Base-by-base conservation (phyloP, 2,797 vertebrate species). In the Austrolebias charrua region DNA sequence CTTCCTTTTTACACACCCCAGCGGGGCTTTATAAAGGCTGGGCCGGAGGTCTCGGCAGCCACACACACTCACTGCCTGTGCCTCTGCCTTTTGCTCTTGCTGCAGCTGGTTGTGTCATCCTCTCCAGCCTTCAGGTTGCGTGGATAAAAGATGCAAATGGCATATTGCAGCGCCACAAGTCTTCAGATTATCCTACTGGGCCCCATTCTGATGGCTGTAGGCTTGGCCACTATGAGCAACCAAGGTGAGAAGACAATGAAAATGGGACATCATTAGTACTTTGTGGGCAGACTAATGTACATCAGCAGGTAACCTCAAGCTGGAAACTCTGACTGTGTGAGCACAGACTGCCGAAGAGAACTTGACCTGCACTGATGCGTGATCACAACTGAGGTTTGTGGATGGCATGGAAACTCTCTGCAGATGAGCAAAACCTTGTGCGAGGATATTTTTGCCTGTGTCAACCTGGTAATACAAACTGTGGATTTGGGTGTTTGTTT, bases 11-110 rank as follows among this genome's bases (percentile, higher is more conserved):
- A 85, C 89, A 91, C 91, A 91, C 88, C 88, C 65, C 89, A 88
- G 86, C 60, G 60, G 87, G 85, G 84, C 88, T 93, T 91, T 90
- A 89, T 91, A 93, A 92, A 92, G 89, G 89, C 83, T 81, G 88
- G 82, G 76, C 88, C 63, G 69, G 77, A 91, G 91, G 85, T 90
- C 84, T 85, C 57, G 50, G 80, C 79, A 87, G 84, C 75, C 85
- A 86, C 86, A 84, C 78, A 66, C 66, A 52, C 80, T 75, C 63
- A 63, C 48, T 60, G 66, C 66, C 60, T 69, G 61, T 66, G 56
- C 65, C 63, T 74, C 47, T 69, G 76, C 59, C 71, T 78, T 64
- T 72, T 59, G 60, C 71, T 75, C 60, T 78, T 68, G 67, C 78
- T 66, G 63, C 55, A 73, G 60, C 56, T 31, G 54, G 40, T 59